Base-by-base conservation (phyloP, 2,888 invertebrate genomes). In the Melipona bicolor region DNA sequence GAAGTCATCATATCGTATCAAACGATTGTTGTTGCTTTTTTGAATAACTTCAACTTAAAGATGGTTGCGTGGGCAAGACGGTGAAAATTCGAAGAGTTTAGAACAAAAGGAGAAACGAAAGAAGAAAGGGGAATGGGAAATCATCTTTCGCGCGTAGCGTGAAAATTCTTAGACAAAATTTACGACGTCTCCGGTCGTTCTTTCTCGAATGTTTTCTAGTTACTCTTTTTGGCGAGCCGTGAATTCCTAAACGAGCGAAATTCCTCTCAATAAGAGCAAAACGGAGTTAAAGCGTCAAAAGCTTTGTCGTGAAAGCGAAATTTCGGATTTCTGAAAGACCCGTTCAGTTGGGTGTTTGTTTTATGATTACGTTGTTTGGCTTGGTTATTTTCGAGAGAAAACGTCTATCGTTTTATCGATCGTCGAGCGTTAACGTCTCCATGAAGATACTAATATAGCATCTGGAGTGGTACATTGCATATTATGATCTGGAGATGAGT, bases 111-210 rank as follows among this genome's bases (percentile, higher is more conserved):
- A 6, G 24, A 50, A 15, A 13, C 1, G 50, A 36, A 24, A 43
- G 21, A 49, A 6, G 24, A 49, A 64, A 43, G 52, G 61, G 52
- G 52, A n/a, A 62, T 76, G 59, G 82, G 76, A 77, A 74, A 87
- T 82, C 79, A 72, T 79, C 71, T 61, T 27, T 27, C 27, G 50
- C 65, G 21, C 62, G 52, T 72, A 62, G 61, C 74, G 19, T 68
- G 74, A 65, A 74, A 81, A 76, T 87, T 81, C 71, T 67, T 56
- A 15, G 77, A 77, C 54, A 43, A 77, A 78, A 77, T 80, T 80
- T 56, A 67, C 50, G 56, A 49, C 15, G 17, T 62, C 4, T 17
- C 56, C 5, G 6, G 27, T 59, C n/a, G 21, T 50, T 67, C 59
- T 19, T 32, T 32, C 15, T n/a, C 54, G 5, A 62, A 70, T 2